These are phyloP conservation scores for Passerina amoena DNA, from an alignment of 2,113 vertebrate species.

Conservation along the genomic window DNA sequence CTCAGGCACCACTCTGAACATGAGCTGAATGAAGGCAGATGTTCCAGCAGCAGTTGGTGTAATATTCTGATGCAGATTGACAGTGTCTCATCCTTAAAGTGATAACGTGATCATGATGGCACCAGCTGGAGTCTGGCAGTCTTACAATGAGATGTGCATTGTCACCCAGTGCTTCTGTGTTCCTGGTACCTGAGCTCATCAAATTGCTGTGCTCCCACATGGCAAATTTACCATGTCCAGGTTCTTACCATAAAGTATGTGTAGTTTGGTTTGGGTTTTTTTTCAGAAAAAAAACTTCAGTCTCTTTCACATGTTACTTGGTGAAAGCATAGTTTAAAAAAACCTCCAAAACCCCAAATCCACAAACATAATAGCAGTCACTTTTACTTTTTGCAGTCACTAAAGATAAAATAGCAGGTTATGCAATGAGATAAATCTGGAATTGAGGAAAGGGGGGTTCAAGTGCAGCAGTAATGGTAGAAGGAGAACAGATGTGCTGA, in stretches of 20 bases:
- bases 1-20: not conserved
- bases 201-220: not conserved
- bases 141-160: not conserved
- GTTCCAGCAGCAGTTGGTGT: not conserved
- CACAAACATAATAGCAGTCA: not conserved
- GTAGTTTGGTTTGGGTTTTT: not conserved
- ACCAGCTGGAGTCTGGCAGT: not conserved
- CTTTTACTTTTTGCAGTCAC: not conserved
- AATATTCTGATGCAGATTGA: not conserved
- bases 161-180: not conserved
- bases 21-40: not conserved
- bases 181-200: not conserved
- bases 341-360: fast-evolving
- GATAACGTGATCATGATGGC: not conserved
- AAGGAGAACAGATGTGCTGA: slow-evolving; percentile 11
- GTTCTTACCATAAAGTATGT: not conserved
- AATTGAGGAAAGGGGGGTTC: not conserved
- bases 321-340: not conserved
- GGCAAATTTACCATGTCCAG: not conserved
- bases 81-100: not conserved
- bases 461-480: not conserved
- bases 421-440: not conserved
- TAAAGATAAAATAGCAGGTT: not conserved
- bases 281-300: not conserved
- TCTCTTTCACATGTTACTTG: not conserved